Conservation (phyloP, 2,797 vertebrate species). For the Pangasius krempfi region DNA sequence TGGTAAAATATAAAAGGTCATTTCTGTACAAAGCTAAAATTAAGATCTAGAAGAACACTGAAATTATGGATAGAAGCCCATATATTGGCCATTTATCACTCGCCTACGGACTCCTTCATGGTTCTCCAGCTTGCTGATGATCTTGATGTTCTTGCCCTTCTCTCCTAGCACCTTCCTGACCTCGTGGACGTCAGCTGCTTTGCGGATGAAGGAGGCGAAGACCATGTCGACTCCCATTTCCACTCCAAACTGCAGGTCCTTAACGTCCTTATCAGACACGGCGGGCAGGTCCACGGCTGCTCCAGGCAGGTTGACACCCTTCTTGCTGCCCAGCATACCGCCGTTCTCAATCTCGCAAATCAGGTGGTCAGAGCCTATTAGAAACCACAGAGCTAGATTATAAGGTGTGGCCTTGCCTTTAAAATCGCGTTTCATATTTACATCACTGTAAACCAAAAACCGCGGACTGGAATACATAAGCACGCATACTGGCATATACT, state of each 20-base stretch:
- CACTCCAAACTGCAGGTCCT: slow-evolving; percentile 91
- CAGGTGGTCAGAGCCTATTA: slow-evolving; percentile 82
- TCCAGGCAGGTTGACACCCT: slow-evolving; percentile 94
- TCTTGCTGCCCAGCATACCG: slow-evolving; percentile 92
- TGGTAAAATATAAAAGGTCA: background rate
- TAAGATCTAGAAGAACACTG: background rate
- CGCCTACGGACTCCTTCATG: slow-evolving; percentile 96
- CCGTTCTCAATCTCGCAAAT: slow-evolving; percentile 91
- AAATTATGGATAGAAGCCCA: background rate
- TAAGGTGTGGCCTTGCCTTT: background rate
- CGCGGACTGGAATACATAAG: background rate
- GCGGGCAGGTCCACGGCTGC: slow-evolving; percentile 95
- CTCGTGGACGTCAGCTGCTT: slow-evolving; percentile 89
- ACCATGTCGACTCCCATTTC: slow-evolving; percentile 95
- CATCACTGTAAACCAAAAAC: background rate
- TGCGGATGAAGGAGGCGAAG: slow-evolving; percentile 97
- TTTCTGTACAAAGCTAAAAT: background rate
- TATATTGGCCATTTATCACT: slow-evolving; percentile 1
- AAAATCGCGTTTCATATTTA: background rate
- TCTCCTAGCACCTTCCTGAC: slow-evolving; percentile 92
- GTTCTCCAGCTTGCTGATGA: slow-evolving; percentile 99
- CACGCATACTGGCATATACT: background rate
- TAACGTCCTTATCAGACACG: slow-evolving; percentile 90
- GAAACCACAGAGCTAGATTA: background rate
- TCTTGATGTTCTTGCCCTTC: slow-evolving; percentile 96